Evolutionary conservation across 2,113 vertebrate genomes (phyloP), one percentile per base, ranked within the genome.

Genomic region (Centropus unirufus): DNA sequence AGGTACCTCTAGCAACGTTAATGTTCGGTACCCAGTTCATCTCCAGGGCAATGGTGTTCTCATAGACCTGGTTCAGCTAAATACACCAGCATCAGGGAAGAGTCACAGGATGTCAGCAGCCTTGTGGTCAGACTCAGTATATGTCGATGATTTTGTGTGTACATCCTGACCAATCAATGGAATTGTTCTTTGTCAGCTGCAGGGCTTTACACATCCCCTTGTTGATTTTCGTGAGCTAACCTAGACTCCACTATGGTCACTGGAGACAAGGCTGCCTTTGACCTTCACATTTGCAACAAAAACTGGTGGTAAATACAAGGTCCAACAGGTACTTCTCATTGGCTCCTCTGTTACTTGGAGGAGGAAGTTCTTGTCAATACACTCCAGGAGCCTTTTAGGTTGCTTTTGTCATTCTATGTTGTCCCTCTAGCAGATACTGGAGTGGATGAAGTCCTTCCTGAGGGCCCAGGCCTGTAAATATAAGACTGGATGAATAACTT

Each of bases 221-320:
- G 12, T n/a, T 51, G 39, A 77, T 30, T 11, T 73, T 61, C 12
- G 14, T 34, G 46, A 36, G 14, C 19, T 62, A 14, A 17, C 14
- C 22, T 69, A 47, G 79, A 54, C 18, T 67, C 51, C 12, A 59
- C 5, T 18, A 52, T n/a, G 13, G 18, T 72, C 54, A 67, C 47
- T 67, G 12, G 51, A 79, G 11, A 7, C 11, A 54, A 68, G 15
- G 14, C 8, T 80, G 16, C 46, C 32, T 73, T 76, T 68, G 47
- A 59, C 29, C 11, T 59, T 77, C 20, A 44, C 22, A 24, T 39
- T 79, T 30, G 34, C 24, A 51, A 11, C 18, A 40, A 63, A 6
- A 4, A 0, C 9, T 55, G 6, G 11, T 86, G n/a, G 5, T 67
- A n/a, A 74, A 8, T 29, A 29, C 0, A 2, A 76, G 12, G 23